Percentiles rank a stretch among this genome's conserved stretches.
phyloP scores from a whole-genome alignment of 2,888 invertebrate genomes.

The Blastobasis adustella region DNA sequence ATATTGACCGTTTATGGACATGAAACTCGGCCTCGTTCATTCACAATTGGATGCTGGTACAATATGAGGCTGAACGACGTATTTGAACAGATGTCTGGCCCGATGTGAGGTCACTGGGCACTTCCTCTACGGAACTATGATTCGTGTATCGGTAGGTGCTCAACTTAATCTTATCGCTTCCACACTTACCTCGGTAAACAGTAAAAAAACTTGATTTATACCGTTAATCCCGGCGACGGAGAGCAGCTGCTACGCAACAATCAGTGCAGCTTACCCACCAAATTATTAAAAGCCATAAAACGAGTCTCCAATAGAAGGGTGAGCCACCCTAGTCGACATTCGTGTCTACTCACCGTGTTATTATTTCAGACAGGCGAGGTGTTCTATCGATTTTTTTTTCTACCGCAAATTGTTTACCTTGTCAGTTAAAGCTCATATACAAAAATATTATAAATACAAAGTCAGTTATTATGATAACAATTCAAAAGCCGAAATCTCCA shows the following conservation, averaged over 20 bases:
- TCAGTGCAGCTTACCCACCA: conserved; percentile 68
- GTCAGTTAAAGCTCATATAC: neutral
- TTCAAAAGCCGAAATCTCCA: too few relatives aligned
- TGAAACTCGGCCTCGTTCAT: conserved; percentile 42
- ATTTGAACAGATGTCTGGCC: neutral
- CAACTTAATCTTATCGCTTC: conserved; percentile 29
- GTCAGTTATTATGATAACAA: too few relatives aligned
- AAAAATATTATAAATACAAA: too few relatives aligned
- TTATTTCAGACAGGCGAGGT: conserved; percentile 57
- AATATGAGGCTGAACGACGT: neutral
- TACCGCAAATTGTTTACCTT: conserved; percentile 21
- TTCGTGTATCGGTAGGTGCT: too few relatives aligned
- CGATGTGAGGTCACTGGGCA: too few relatives aligned
- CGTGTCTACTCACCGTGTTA: conserved; percentile 60
- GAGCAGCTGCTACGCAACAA: conserved; percentile 66
- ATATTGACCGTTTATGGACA: conserved; percentile 55
- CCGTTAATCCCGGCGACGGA: conserved; percentile 50
- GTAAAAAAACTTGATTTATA: conserved; percentile 44
- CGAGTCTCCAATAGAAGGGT: conserved; percentile 65
- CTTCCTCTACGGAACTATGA: too few relatives aligned
- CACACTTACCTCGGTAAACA: conserved; percentile 35
- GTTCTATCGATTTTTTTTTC: conserved; percentile 45
- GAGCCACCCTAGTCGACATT: conserved; percentile 62
- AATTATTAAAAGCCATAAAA: conserved; percentile 74
- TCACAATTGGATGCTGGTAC: conserved; percentile 19